Conservation (phyloP, 2,113 vertebrate genomes). For the Calidris pygmaea region DNA sequence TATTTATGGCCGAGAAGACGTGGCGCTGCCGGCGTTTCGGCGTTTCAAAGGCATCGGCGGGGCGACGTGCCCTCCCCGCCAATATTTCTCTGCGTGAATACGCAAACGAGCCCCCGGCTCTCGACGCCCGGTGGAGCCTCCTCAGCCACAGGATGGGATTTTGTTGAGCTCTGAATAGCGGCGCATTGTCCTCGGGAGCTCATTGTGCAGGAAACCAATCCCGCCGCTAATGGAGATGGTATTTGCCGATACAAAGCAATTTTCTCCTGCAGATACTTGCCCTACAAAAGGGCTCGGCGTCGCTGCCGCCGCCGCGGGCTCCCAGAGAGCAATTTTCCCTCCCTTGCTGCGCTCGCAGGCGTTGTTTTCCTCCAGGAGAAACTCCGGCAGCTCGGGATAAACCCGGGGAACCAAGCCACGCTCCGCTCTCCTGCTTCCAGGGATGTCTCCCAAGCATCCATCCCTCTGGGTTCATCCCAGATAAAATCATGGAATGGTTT, state of each 20-base stretch:
- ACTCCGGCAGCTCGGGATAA: neutral
- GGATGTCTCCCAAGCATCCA: neutral
- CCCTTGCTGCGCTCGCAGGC: neutral
- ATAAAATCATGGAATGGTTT: neutral
- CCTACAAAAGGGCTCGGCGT: neutral
- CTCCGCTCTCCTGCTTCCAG: neutral
- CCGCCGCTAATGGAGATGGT: neutral
- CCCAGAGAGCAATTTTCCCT: neutral
- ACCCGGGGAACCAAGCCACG: neutral
- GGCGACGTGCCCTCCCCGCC: neutral
- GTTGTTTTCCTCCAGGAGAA: neutral
- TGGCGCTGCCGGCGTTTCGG: neutral
- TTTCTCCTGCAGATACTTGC: neutral
- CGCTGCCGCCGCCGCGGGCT: neutral
- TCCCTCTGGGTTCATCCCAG: neutral
- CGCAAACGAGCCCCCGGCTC: neutral
- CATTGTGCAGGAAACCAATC: neutral
- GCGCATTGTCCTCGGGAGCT: neutral
- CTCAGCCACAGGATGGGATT: neutral
- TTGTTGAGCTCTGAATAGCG: neutral
- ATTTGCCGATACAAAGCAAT: constrained; percentile 1
- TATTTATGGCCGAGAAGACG: neutral
- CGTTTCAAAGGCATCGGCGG: neutral
- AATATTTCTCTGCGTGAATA: neutral
- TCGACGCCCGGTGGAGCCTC: neutral